Evolutionary conservation across 2,888 invertebrate genomes (phyloP), one percentile per base, ranked within the genome.

Genomic region (Eumerus sabulonum): DNA sequence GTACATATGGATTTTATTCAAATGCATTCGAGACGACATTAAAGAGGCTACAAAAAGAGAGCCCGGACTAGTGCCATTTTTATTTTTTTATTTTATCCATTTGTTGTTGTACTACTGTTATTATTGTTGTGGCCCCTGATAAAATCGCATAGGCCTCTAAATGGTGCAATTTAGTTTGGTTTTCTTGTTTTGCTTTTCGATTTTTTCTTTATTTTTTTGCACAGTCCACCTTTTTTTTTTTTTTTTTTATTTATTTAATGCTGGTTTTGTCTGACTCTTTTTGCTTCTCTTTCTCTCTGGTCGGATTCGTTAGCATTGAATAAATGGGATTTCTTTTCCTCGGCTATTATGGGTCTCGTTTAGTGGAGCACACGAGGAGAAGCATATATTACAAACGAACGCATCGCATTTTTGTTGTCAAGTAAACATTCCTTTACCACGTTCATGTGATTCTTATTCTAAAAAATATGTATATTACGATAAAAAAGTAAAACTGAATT

Each of bases 321-420:
- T 60, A 74, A 74, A 70, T 74, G 68, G 36, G 79, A 70, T 68
- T 64, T 79, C 68, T 68, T 70, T 73, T 67, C 64, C 54, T 60
- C 64, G 74, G 60, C 54, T 64, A 70, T 74, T 70, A 74, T 74
- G 64, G 67, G 53, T 74, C 74, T 74, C 47, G 68, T 74, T 79
- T 74, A 74, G 68, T 74, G 70, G 74, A 67, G 16, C 79, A 70
- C 54, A 68, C 79, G 68, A 79, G 59, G 64, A 73, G 57, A 44
- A 67, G 57, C 72, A 48, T 56, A 38, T 51, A 57, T 71, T 59
- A 36, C 44, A 36, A 63, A 36, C 44, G 47, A 66, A 57, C 68
- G 77, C 67, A 74, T 68, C 27, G 27, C 7, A 53, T 54, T 59
- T 11, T 14, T 57, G 51, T 54, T 53, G 59, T 59, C 13, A 57